Base-by-base conservation (phyloP, 2,888 invertebrate genomes). In the Salticus scenicus region DNA sequence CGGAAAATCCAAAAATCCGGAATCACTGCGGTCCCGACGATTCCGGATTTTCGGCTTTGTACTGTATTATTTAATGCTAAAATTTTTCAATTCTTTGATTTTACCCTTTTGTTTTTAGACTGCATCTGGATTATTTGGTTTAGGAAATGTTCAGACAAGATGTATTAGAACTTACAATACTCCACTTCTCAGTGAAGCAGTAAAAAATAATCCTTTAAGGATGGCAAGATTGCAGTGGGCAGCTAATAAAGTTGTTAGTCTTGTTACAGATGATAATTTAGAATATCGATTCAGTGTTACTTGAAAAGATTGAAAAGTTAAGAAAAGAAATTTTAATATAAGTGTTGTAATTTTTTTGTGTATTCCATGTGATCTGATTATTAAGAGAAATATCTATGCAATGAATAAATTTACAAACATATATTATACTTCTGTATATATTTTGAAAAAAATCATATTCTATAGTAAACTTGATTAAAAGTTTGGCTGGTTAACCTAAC, bases 111-210 rank as follows among this genome's bases (percentile, higher is more conserved):
- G n/a, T 1, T 27, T 8, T 64, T 93, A 94, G 94, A 94, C 94
- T 17, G 94, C 94, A n/a, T 93, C 94, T 20, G 96, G 97, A 75
- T 96, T 99, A 94, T 98, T 99, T 92, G 99, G 98, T 0, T 93
- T 99, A 90, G 99, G 99, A 20, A 97, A 98, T 89, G 97, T 97
- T 5, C 98, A 98, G 92, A 98, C 98, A 0, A 95, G 97, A 85
- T 98, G 98, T 92, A 95, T 98, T 63, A 98, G 98, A 91, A 97
- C 97, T 72, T 97, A 97, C 92, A 97, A 97, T 88, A 97, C 97
- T 0, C 96, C 96, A 5, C 97, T 97, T 0, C 95, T 97, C 91
- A 96, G 97, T 12, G 89, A 89, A 41, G 89, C 90, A 30, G 88
- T 90, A 1, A 88, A 88, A 88, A 91, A 90, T 79, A 91, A 97